phyloP scores from a whole-genome alignment of 2,888 invertebrate genomes.

The Noctua comes region DNA sequence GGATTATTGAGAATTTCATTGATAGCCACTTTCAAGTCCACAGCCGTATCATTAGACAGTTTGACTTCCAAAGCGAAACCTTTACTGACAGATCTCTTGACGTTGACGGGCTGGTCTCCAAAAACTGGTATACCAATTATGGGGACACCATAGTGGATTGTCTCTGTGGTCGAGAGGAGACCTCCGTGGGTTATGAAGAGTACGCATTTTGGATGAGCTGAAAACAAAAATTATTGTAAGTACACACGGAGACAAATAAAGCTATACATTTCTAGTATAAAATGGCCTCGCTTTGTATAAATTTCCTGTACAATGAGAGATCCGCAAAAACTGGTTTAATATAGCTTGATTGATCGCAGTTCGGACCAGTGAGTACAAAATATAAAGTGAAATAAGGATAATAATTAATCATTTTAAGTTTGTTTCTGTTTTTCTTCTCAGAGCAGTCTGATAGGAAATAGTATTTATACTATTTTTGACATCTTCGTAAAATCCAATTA shows the following conservation, averaged over 20 bases:
- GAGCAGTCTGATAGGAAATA: no score
- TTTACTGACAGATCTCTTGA: slow-evolving; percentile 71
- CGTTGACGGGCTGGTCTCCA: slow-evolving; percentile 80
- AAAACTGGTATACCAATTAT: slow-evolving; percentile 81
- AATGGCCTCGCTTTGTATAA: no score
- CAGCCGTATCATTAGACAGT: slow-evolving; percentile 64
- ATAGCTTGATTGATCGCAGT: no score
- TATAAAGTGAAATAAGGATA: not conserved
- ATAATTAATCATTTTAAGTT: not conserved
- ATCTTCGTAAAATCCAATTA: not conserved
- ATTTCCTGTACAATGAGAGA: no score
- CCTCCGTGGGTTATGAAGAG: slow-evolving; percentile 84
- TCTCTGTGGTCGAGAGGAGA: slow-evolving; percentile 79
- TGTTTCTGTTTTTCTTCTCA: not conserved
- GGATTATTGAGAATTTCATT: slow-evolving; percentile 71
- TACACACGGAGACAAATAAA: no score
- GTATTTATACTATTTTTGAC: no score
- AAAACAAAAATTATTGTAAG: slow-evolving; percentile 39
- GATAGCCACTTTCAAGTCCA: slow-evolving; percentile 71
- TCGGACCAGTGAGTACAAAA: no score
- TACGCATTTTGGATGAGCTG: slow-evolving; percentile 81
- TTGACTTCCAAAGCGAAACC: slow-evolving; percentile 76
- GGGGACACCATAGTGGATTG: slow-evolving; percentile 78
- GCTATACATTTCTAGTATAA: no score
- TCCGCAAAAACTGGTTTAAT: no score